Percentiles rank a stretch among this genome's conserved stretches.
phyloP scores from a whole-genome alignment of 2,888 invertebrate genomes.

The Sclerodermus sp. region DNA sequence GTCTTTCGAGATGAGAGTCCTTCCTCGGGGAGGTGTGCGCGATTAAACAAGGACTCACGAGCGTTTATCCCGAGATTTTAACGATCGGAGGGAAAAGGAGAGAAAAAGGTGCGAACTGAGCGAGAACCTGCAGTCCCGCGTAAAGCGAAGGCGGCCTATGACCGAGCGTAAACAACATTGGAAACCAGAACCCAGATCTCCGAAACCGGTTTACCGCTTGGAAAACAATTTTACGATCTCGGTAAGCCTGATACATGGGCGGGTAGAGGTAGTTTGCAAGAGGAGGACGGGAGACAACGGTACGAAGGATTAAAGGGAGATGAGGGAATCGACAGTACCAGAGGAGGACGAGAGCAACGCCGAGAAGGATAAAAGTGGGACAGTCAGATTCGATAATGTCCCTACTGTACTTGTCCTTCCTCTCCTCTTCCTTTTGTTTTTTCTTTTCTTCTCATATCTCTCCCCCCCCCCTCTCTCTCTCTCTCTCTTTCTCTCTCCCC shows the following conservation, averaged over 20 bases:
- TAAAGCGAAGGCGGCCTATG: conserved; percentile 48
- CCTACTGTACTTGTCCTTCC: too few relatives aligned
- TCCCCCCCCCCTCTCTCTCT: too few relatives aligned
- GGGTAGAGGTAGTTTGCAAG: conserved; percentile 14
- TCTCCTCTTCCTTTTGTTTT: too few relatives aligned
- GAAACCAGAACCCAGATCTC: conserved; percentile 50
- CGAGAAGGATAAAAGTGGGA: background rate
- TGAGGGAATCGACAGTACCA: background rate
- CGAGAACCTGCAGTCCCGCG: conserved; percentile 13
- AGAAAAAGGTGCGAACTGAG: conserved; percentile 9
- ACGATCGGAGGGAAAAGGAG: background rate
- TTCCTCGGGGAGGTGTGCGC: too few relatives aligned
- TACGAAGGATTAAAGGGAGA: conserved; percentile 1
- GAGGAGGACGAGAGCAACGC: background rate
- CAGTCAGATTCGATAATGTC: background rate
- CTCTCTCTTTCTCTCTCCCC: too few relatives aligned
- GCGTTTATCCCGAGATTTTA: too few relatives aligned
- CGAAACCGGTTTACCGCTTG: conserved; percentile 48
- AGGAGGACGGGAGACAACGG: conserved; percentile 14
- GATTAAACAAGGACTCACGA: too few relatives aligned
- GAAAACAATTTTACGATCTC: conserved; percentile 52
- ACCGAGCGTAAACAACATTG: conserved; percentile 51
- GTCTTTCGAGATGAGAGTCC: too few relatives aligned
- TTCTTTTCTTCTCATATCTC: too few relatives aligned
- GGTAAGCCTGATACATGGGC: conserved; percentile 2